Evolutionary conservation across 2,113 vertebrate species (phyloP).

Genomic region (Gorsachius goisagi): DNA sequence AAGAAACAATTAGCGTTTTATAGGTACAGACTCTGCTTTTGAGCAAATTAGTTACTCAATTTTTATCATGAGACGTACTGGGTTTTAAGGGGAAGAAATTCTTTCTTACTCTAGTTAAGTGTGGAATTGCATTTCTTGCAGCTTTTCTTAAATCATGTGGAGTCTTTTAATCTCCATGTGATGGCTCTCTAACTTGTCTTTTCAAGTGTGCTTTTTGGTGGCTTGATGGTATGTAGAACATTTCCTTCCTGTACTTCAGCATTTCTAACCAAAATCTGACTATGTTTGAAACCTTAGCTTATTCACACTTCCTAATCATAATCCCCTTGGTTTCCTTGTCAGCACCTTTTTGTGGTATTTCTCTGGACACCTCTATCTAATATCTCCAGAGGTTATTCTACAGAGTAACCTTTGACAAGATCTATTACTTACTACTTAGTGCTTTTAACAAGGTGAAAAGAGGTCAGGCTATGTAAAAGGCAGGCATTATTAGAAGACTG

Average conservation of each 20-base stretch:
- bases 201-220: conserved; percentile 50
- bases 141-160: not conserved
- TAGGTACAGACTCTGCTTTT: not conserved
- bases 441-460: conserved; percentile 46
- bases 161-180: conserved; percentile 5
- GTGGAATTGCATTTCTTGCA: not conserved
- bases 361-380: conserved; percentile 61
- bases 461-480: conserved; percentile 31
- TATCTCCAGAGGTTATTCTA: conserved; percentile 59
- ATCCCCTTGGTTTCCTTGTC: conserved; percentile 59
- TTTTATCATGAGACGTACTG: not conserved
- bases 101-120: not conserved
- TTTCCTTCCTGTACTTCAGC: conserved; percentile 42
- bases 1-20: not conserved
- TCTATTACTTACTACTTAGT: conserved; percentile 61
- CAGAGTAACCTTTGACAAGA: conserved; percentile 67
- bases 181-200: conserved; percentile 48
- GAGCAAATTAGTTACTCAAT: not conserved
- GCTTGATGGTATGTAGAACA: conserved; percentile 56
- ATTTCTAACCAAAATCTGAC: conserved; percentile 50
- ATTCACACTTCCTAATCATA: conserved; percentile 59
- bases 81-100: not conserved
- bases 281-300: conserved; percentile 52
- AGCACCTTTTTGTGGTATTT: conserved; percentile 53
- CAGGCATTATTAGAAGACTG: conserved; percentile 13